Conservation (phyloP, 2,888 invertebrate genomes). For the Scaptomyza cyrtandrae region DNA sequence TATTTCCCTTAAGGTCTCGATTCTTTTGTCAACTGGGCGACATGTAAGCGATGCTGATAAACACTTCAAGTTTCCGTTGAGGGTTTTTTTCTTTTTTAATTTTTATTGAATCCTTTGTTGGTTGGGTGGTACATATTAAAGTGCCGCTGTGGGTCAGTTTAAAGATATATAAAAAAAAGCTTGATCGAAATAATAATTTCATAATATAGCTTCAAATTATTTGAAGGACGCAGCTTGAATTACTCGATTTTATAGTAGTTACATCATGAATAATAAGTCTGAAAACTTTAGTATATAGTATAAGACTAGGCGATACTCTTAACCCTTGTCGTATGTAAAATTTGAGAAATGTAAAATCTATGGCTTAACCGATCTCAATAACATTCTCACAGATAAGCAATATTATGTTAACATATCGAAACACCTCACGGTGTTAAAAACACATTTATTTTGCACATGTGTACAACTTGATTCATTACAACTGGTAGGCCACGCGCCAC, state of each 20-base stretch:
- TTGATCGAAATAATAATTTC: background rate
- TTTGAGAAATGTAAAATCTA: no score
- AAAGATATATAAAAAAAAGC: constrained; percentile 21
- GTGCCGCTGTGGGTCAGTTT: constrained; percentile 57
- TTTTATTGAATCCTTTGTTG: constrained; percentile 11
- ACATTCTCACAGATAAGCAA: no score
- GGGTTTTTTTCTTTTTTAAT: constrained; percentile 57
- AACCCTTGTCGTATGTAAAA: no score
- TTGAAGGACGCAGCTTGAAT: constrained; percentile 27
- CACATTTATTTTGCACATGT: no score
- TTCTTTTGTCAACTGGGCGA: constrained; percentile 58
- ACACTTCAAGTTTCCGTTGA: constrained; percentile 77
- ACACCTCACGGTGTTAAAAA: no score
- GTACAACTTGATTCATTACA: no score
- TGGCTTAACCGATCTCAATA: background rate
- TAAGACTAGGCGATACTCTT: no score
- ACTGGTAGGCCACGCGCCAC: no score
- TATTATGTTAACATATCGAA: no score
- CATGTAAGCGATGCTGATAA: constrained; percentile 76
- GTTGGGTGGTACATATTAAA: constrained; percentile 8
- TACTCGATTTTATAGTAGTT: background rate
- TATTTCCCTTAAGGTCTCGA: constrained; percentile 30
- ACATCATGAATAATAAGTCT: no score
- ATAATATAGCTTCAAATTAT: background rate
- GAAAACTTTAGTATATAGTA: no score